A percentile compares a stretch with the other conserved stretches of the same genome.
Evolutionary conservation across 2,888 invertebrate genomes (phyloP).

Genomic region (Pilophorus perplexus): DNA sequence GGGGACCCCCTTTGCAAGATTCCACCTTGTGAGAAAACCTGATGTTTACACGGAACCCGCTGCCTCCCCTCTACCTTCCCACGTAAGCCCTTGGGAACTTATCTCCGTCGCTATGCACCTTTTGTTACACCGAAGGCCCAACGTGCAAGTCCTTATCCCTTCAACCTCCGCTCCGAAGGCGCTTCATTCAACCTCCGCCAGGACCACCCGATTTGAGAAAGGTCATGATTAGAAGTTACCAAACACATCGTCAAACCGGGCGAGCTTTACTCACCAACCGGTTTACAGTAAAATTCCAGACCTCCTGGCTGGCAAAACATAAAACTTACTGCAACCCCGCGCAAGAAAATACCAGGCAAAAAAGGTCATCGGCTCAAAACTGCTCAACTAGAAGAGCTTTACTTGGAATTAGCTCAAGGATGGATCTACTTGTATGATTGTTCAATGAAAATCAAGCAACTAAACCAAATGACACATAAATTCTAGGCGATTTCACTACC

Average conservation of each 20-base stretch:
- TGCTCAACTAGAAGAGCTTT: background rate
- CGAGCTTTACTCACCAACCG: background rate
- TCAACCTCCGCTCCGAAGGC: background rate
- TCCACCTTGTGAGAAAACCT: slow-evolving; percentile 28
- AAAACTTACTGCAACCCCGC: no score
- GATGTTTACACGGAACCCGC: slow-evolving; percentile 20
- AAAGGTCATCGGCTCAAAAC: no score
- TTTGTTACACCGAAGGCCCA: no score
- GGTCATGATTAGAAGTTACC: slow-evolving; percentile 15
- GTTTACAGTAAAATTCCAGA: background rate
- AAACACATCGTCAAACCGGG: background rate
- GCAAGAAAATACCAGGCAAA: no score
- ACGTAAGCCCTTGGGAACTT: background rate
- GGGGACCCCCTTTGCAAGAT: slow-evolving; percentile 25
- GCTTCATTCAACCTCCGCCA: slow-evolving; percentile 4
- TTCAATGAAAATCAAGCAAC: no score
- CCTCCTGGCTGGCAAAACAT: no score
- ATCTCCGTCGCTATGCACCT: background rate
- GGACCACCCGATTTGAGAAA: slow-evolving; percentile 13
- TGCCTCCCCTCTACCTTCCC: background rate
- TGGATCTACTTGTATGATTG: no score
- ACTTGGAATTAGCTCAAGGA: background rate
- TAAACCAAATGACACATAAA: no score
- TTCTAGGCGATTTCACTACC: no score
- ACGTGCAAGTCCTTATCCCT: no score